Base-by-base conservation (phyloP, 2,888 invertebrate species). In the Parthenolecanium corni region DNA sequence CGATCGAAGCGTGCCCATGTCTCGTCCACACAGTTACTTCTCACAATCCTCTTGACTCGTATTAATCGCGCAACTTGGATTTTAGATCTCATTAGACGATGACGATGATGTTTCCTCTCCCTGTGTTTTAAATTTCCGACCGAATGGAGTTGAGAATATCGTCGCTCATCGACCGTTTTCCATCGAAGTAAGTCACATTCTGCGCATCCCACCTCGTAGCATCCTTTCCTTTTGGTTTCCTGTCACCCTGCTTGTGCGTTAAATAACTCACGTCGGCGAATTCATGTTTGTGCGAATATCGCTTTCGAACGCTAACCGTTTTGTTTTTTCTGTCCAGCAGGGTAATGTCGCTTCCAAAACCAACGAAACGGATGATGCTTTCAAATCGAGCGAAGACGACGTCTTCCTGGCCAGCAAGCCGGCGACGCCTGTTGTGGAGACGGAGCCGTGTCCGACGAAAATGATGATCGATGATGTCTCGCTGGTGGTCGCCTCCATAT, bases 81-180 rank as follows among this genome's bases (percentile, higher is more conserved):
- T 64, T 12, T 56, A 64, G 64, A 64, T 64, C 54, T 51, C 51
- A 47, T 56, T 64, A 21, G 64, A 56, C 36, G 64, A 64, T 38
- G 64, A 64, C 25, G 54, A 47, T 49, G 64, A 54, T 44, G 40
- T 49, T 56, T 25, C 56, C 12, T 49, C 49, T 64, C 52, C 64
- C 9, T 31, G 52, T 49, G 61, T 25, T 49, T 61, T 38, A 24
- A 49, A 49, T 61, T 61, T 49, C 23, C 61, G 61, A 49, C 49
- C 61, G 20, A 61, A 36, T 38, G 61, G 49, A 49, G 61, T 47
- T 61, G 61, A 61, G 31, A 49, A 49, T 40, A 49, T 16, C 49
- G 61, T 36, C 31, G 51, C 61, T 36, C 49, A 47, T 61, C 61
- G 51, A 47, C 61, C 61, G 38, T 49, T 40, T 61, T 40, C 38